Conservation (phyloP, 2,888 invertebrate genomes). For the Sarcophaga variegata region DNA sequence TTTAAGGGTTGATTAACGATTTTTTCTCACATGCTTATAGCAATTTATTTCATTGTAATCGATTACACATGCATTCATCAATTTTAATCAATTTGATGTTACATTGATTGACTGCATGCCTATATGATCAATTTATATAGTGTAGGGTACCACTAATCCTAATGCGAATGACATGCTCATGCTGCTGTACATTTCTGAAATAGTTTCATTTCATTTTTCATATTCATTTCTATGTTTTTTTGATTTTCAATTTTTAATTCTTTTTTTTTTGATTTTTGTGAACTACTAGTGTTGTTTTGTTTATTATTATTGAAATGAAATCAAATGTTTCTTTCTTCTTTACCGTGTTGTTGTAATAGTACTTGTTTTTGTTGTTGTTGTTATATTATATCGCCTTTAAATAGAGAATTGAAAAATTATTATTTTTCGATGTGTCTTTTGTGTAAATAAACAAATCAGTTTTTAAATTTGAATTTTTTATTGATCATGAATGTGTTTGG, state of each 20-base stretch:
- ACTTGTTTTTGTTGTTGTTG: background rate
- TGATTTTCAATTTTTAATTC: background rate
- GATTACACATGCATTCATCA: too few relatives aligned
- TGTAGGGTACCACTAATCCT: background rate
- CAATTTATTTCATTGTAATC: too few relatives aligned
- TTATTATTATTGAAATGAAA: slow-evolving; percentile 61
- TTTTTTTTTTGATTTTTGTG: background rate
- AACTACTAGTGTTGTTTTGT: slow-evolving; percentile 38
- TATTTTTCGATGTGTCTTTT: slow-evolving; percentile 72
- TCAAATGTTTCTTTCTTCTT: slow-evolving; percentile 45
- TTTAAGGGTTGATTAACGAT: too few relatives aligned
- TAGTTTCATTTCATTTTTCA: slow-evolving; percentile 24
- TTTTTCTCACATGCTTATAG: too few relatives aligned
- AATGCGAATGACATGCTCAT: background rate
- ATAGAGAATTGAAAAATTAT: slow-evolving; percentile 45
- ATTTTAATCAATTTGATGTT: too few relatives aligned
- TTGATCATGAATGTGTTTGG: slow-evolving; percentile 9
- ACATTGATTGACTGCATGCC: too few relatives aligned
- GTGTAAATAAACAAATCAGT: slow-evolving; percentile 70
- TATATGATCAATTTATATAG: background rate
- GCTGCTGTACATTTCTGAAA: slow-evolving; percentile 20
- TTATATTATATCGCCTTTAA: slow-evolving; percentile 2
- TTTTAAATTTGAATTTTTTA: slow-evolving; percentile 38
- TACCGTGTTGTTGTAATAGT: slow-evolving; percentile 22
- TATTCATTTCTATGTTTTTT: background rate